Base-by-base conservation (phyloP, 2,113 vertebrate species). In the Todiramphus saurophagus region DNA sequence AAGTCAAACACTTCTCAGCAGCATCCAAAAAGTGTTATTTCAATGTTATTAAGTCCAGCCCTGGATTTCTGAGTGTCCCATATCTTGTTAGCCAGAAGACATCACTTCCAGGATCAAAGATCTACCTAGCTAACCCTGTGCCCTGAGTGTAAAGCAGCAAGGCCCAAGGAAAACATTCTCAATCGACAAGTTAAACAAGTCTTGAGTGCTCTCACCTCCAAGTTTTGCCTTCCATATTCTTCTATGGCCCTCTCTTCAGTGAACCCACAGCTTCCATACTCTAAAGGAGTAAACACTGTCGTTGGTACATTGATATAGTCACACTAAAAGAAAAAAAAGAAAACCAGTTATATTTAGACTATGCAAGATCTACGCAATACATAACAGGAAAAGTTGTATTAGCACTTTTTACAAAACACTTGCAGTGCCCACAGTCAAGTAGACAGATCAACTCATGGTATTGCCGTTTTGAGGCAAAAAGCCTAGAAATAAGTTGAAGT, bases 221-320 rank as follows among this genome's bases (percentile, higher is more conserved):
- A 53, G 87, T 98, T 99, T 39, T 99, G 98, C 41, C 98, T 74
- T 25, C 98, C 98, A 13, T 98, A 98, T 21, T 98, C 70, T 91
- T 98, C 98, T 4, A 95, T 21, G 20, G 99, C 99, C 91, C 60
- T 98, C 85, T 99, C 99, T 97, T 99, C 99, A 19, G 99, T 94
- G 78, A 98, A 97, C 33, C 99, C 99, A 73, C 99, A 99, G 97
- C 98, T 98, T 43, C 99, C 99, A 39, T 99, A 99, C 93, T 99
- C 99, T 98, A 99, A 83, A 24, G 99, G 99, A 24, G 99, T 99
- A 97, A 99, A 99, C 31, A 99, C 99, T 0, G 99, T 99, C 17
- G 99, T 99, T 86, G 99, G 99, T 66, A 99, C 98, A 55, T 99
- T 99, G 73, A 99, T 11, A 87, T 99, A 99, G 96, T 99, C 99